These are phyloP conservation scores for Otis tarda DNA, from an alignment of 2,113 vertebrate genomes.

Conservation along the genomic window DNA sequence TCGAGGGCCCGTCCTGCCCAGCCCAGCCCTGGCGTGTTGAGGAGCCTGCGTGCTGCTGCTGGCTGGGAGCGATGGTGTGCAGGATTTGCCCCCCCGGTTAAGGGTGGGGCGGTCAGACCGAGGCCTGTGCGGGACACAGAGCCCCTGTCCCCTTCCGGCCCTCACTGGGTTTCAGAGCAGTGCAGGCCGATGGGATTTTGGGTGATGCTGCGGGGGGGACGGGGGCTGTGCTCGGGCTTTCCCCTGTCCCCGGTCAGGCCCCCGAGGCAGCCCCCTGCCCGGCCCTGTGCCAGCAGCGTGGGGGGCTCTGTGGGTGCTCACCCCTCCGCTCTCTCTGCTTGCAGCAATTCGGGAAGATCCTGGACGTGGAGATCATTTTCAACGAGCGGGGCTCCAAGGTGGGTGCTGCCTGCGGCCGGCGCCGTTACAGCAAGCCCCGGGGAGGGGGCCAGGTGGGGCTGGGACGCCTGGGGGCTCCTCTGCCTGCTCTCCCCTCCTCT, in stretches of 20 bases:
- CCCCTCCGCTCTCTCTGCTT: constrained; percentile 57
- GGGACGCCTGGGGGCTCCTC: constrained; percentile 47
- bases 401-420: constrained; percentile 71
- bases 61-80: neutral
- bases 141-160: neutral
- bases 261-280: neutral
- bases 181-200: neutral
- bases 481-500: constrained; percentile 60
- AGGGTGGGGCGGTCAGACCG: accelerated
- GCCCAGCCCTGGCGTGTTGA: accelerated
- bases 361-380: constrained; percentile 99
- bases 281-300: neutral
- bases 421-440: neutral
- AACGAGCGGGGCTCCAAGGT: constrained; percentile 98
- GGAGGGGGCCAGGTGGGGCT: constrained; percentile 17
- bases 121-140: accelerated
- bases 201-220: neutral
- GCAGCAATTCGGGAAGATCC: constrained; percentile 97
- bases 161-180: neutral
- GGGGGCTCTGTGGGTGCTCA: neutral
- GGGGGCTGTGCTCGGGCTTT: neutral
- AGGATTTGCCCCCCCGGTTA: neutral
- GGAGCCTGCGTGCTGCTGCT: accelerated
- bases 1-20: accelerated
- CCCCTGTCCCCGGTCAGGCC: neutral